Base-by-base conservation (phyloP, 2,888 invertebrate genomes). In the Zaprionus lineosus region DNA sequence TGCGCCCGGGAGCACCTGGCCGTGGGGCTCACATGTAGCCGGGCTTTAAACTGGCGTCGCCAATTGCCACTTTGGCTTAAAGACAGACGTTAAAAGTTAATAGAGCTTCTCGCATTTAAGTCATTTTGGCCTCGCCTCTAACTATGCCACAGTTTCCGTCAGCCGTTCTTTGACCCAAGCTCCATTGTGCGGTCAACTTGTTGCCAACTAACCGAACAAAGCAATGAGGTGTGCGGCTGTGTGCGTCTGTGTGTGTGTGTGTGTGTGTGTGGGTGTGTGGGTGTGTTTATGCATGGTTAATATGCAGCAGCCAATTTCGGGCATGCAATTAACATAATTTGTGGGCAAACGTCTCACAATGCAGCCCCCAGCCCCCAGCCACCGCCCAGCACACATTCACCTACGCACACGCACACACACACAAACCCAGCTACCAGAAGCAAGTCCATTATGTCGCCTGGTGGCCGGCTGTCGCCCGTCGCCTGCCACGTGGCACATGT, bases 271-370 rank as follows among this genome's bases (percentile, higher is more conserved):
- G 19, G 3, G 19, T n/a, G 2, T 1, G 15, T 9, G 19, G 15
- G 3, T 37, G 11, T 40, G 21, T 19, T 37, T 48, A 15, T 40
- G 16, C 7, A 6, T 43, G 34, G 47, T 21, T 55, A 59, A 60
- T 59, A 33, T 58, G 65, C 33, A 64, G 24, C 4, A 28, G 11
- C 9, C 66, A 47, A 68, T 53, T 65, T 47, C 6, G 29, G 29
- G 11, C 11, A 4, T 41, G 52, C 33, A 56, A 70, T 68, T 70
- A 70, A 26, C 70, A 62, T 74, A 62, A 74, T 58, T 62, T 62
- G 63, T 12, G 31, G 29, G 5, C 11, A 11, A 11, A 12, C 14
- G 34, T 36, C 52, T 36, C 34, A 21, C n/a, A 7, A 7, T 48
- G 48, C 53, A 55, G 11, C 21, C n/a, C n/a, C 24, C 8, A 4